Percentiles rank a stretch among this genome's conserved stretches.
Evolutionary conservation across 2,888 invertebrate species (phyloP).

Genomic region (Amiota minor): DNA sequence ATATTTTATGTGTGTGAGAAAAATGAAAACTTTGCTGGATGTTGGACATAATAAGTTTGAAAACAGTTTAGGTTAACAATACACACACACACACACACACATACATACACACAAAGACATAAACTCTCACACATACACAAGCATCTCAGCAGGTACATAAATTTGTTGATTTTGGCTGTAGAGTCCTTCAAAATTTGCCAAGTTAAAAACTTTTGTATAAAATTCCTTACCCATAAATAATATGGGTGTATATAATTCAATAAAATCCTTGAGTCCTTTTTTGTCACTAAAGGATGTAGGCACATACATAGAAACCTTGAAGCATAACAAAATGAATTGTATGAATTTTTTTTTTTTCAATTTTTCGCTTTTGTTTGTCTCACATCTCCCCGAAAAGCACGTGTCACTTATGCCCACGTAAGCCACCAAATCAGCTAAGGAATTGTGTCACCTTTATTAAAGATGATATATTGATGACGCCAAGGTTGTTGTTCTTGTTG

Average conservation of each 20-base stretch:
- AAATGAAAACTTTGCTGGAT: too few relatives aligned
- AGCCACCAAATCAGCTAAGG: too few relatives aligned
- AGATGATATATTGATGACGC: too few relatives aligned
- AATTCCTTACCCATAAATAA: slow-evolving; percentile 14
- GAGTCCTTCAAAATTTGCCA: neutral
- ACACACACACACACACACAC: slow-evolving; percentile 8
- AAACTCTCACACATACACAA: neutral
- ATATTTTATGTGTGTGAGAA: too few relatives aligned
- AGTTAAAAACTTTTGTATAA: neutral
- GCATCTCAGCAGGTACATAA: too few relatives aligned
- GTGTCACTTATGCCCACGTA: too few relatives aligned
- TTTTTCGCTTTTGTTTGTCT: too few relatives aligned
- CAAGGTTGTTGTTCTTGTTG: too few relatives aligned
- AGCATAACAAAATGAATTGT: slow-evolving; percentile 5
- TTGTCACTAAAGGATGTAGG: neutral
- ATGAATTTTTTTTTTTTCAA: too few relatives aligned
- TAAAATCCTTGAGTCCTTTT: slow-evolving; percentile 19
- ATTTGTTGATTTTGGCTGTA: too few relatives aligned
- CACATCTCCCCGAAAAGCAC: too few relatives aligned
- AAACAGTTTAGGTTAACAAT: slow-evolving; percentile 18
- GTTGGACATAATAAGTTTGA: slow-evolving; percentile 25
- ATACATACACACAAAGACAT: neutral
- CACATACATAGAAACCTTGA: neutral
- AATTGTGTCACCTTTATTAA: too few relatives aligned
- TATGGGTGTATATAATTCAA: slow-evolving; percentile 19